Base-by-base conservation (phyloP, 2,888 invertebrate species). In the Agonopterix alstromeriana region DNA sequence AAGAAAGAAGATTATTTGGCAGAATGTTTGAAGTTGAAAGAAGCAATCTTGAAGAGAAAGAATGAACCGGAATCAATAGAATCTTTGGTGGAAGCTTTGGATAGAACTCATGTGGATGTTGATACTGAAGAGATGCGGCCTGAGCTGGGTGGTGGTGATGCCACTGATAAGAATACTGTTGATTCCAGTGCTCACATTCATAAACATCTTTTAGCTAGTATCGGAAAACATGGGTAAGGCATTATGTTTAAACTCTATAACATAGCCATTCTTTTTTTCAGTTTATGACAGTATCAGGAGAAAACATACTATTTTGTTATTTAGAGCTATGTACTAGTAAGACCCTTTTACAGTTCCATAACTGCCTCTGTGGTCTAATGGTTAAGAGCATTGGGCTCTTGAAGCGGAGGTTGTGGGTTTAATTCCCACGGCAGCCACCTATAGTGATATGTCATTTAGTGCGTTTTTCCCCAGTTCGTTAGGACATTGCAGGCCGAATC, bases 121-220 rank as follows among this genome's bases (percentile, higher is more conserved):
- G 58, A 64, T 7, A 35, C 27, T 43, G 43, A 46, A 10, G 40
- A 7, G 27, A 27, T 27, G 5, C 5, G 7, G 27, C 27, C 27
- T 27, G 27, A 27, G 27, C 27, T 27, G 27, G 27, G 27, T 7
- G 27, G 27, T 14, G 36, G 46, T 35, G 38, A 44, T 8, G 45
- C 47, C 27, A 51, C 45, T 36, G 49, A 42, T 8, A 47, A 47
- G 10, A 45, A 14, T 9, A 27, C 42, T 41, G 35, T 48, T 10
- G 66, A 63, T 49, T 53, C 58, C 12, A 80, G 69, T 68, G 52
- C 52, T 5, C 77, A 83, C 48, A 58, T 63, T 35, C 83, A 85
- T 47, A 90, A 85, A 51, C 87, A 89, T 75, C 75, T 95, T 17
- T 78, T 95, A 53, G 94, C 94, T 36, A 91, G 93, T 44, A 90